Evolutionary conservation across 2,888 invertebrate genomes (phyloP).

Genomic region (Apamea epomidion): DNA sequence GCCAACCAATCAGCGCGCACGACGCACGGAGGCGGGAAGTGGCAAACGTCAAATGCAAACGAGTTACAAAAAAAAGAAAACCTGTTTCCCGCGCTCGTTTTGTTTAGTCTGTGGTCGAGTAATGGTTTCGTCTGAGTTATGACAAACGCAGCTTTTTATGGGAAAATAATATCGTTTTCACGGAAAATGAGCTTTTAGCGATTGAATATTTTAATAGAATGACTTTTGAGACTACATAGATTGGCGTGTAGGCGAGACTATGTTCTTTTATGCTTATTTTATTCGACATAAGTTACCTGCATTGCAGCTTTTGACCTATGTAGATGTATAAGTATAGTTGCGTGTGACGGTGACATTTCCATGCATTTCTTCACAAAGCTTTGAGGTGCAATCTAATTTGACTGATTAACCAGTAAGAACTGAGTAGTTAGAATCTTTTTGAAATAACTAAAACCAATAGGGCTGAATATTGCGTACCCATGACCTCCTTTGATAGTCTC

Average conservation of each 20-base stretch:
- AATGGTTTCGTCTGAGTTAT: constrained; percentile 75
- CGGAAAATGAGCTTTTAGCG: constrained; percentile 37
- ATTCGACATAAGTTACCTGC: constrained; percentile 8
- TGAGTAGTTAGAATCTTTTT: constrained; percentile 1
- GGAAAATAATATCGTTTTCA: constrained; percentile 28
- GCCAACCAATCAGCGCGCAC: constrained; percentile 79
- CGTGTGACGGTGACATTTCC: neutral
- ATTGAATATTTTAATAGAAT: constrained; percentile 44
- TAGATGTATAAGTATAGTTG: neutral
- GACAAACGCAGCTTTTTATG: constrained; percentile 59
- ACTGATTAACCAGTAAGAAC: constrained; percentile 2
- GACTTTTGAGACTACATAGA: constrained; percentile 12
- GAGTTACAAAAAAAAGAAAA: constrained; percentile 72
- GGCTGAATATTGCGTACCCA: neutral
- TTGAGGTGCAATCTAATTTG: neutral
- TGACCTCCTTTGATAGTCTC: constrained; percentile 17
- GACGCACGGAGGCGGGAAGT: constrained; percentile 85
- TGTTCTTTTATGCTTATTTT: neutral
- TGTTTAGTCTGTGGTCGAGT: constrained; percentile 76
- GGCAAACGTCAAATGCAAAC: constrained; percentile 89
- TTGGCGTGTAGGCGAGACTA: neutral
- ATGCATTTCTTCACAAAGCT: neutral
- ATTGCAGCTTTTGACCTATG: constrained; percentile 13
- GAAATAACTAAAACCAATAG: constrained; percentile 3
- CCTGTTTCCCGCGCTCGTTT: constrained; percentile 82